phyloP scores from a whole-genome alignment of 2,797 vertebrate genomes.

The Rhinella marina region DNA sequence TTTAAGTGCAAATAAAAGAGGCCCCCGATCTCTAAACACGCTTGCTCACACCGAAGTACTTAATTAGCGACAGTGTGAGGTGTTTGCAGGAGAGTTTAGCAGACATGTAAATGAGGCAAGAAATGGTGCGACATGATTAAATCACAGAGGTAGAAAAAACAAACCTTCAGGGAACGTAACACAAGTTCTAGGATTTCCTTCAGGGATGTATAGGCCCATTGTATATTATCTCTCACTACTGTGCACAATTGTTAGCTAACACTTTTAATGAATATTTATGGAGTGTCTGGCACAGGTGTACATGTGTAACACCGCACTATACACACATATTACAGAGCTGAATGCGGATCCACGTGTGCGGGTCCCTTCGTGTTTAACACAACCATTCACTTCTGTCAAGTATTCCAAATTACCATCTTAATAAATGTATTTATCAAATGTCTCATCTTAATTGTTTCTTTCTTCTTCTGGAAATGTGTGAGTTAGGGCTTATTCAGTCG shows the following conservation, averaged over 20 bases:
- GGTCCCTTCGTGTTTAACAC: neutral
- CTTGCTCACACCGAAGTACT: slow-evolving; percentile 38
- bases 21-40: slow-evolving; percentile 31
- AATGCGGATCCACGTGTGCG: neutral
- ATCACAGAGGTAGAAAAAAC: slow-evolving; percentile 19
- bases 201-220: neutral
- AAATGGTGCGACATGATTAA: slow-evolving; percentile 24
- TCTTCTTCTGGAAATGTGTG: no score
- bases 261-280: neutral
- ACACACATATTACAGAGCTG: neutral
- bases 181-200: neutral
- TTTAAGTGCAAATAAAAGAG: slow-evolving; percentile 31
- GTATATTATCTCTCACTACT: neutral
- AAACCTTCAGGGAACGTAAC: slow-evolving; percentile 13
- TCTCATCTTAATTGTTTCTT: no score
- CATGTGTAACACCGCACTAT: neutral
- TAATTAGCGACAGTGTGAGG: slow-evolving; percentile 45
- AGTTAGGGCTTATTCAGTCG: no score
- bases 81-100: slow-evolving; percentile 40
- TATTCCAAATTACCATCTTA: neutral
- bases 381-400: neutral
- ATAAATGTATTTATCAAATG: no score
- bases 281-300: neutral
- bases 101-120: slow-evolving; percentile 49
- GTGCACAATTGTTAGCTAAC: neutral